Evolutionary conservation across 2,888 invertebrate genomes (phyloP).

Genomic region (Syrphus vitripennis): DNA sequence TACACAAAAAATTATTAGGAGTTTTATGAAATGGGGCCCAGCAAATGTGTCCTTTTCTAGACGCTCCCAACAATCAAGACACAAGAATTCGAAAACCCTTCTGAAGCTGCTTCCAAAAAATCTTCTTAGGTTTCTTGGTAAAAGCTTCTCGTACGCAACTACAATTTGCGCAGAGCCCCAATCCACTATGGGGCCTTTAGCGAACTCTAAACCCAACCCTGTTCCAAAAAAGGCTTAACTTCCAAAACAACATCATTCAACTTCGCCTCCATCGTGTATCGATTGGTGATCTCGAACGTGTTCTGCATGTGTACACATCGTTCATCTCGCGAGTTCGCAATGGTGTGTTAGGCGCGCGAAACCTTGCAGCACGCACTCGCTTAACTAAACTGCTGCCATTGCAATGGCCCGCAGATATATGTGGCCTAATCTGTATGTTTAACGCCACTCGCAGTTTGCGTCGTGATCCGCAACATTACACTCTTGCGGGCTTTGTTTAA

Average conservation of each 20-base stretch:
- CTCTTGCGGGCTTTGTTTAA: constrained; percentile 39
- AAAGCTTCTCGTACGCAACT: too few species aligned
- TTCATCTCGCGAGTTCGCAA: constrained; percentile 47
- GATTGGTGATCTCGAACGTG: constrained; percentile 68
- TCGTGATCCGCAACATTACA: constrained; percentile 69
- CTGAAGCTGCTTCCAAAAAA: too few species aligned
- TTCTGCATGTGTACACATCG: constrained; percentile 72
- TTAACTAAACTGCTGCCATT: constrained; percentile 68
- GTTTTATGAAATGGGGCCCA: too few species aligned
- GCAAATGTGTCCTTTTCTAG: too few species aligned
- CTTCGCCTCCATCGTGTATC: constrained; percentile 67
- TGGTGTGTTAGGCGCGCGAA: constrained; percentile 21
- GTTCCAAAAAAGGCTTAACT: constrained; percentile 5
- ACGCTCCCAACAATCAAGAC: too few species aligned
- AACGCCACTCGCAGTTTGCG: constrained; percentile 71
- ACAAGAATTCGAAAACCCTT: too few species aligned
- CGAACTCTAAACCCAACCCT: background rate
- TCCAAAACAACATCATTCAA: constrained; percentile 37
- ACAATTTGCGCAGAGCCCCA: background rate
- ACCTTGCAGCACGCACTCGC: constrained; percentile 59
- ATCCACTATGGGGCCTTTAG: background rate
- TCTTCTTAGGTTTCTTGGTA: too few species aligned
- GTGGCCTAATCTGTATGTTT: constrained; percentile 71
- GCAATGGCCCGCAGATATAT: constrained; percentile 68
- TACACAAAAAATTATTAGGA: too few species aligned